phyloP scores from a whole-genome alignment of 35 echinoderm and acorn worm genomes.

The Heliocidaris erythrogramma region DNA sequence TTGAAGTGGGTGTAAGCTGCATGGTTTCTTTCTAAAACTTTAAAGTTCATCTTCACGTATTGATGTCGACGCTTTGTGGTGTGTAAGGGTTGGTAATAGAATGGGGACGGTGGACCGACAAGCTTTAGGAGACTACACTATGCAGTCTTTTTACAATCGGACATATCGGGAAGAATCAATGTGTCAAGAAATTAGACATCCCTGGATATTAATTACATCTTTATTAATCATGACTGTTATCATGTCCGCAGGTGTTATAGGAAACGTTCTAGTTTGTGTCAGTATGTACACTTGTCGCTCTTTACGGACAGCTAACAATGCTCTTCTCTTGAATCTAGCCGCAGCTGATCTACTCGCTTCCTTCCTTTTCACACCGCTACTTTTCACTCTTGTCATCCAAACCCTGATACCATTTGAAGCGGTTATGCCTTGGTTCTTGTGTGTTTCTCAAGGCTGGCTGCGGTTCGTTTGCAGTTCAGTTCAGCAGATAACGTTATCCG shows the following conservation, averaged over 20 bases:
- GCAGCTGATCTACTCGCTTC: slow-evolving; percentile 69
- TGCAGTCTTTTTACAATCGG: background rate
- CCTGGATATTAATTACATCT: slow-evolving; percentile 56
- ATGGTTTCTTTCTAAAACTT: background rate
- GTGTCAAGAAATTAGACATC: background rate
- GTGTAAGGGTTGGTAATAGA: background rate
- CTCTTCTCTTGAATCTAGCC: slow-evolving; percentile 77
- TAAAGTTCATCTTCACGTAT: background rate
- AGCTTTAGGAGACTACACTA: background rate
- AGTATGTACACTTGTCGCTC: slow-evolving; percentile 72
- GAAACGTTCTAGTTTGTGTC: slow-evolving; percentile 78
- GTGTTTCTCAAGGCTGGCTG: slow-evolving; percentile 61
- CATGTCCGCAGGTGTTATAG: slow-evolving; percentile 60
- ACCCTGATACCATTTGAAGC: background rate
- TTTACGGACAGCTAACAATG: slow-evolving; percentile 81
- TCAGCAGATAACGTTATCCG: slow-evolving; percentile 73
- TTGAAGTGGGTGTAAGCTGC: background rate
- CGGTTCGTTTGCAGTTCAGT: slow-evolving; percentile 67
- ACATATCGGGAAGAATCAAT: background rate
- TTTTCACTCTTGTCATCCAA: slow-evolving; percentile 14
- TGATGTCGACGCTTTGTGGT: background rate
- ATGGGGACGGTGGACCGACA: background rate
- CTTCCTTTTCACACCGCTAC: slow-evolving; percentile 58
- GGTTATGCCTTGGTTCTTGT: slow-evolving; percentile 36
- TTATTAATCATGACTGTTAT: slow-evolving; percentile 63